These are phyloP conservation scores for Nemapogon koenigi DNA, from an alignment of 2,888 invertebrate species.

Conservation along the genomic window DNA sequence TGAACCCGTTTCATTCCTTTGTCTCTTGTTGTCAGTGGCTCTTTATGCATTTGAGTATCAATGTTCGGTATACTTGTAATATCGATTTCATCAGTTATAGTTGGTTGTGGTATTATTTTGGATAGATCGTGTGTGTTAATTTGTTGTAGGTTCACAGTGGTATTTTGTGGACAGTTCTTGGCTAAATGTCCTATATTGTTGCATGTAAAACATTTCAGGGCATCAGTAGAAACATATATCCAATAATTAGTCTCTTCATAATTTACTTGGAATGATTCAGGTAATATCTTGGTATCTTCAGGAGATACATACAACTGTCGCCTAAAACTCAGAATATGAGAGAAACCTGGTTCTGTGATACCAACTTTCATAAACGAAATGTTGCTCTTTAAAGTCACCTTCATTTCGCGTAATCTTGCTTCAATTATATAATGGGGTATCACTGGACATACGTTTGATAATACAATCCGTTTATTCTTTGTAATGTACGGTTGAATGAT, in stretches of 20 bases:
- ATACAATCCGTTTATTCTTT: constrained; percentile 17
- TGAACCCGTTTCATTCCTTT: no score
- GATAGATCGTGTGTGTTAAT: no score
- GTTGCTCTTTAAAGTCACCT: not conserved
- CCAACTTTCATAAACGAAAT: constrained; percentile 7
- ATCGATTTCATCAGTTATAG: no score
- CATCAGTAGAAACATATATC: constrained; percentile 13
- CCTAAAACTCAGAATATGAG: constrained; percentile 7
- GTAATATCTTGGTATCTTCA: constrained; percentile 11
- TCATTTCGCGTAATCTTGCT: not conserved
- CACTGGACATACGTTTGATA: constrained; percentile 17
- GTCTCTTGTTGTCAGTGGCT: no score
- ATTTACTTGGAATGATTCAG: constrained; percentile 13
- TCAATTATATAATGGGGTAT: constrained; percentile 11
- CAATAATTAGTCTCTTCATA: constrained; percentile 15
- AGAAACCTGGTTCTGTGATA: constrained; percentile 1
- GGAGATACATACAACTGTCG: constrained; percentile 11
- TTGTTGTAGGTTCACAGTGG: not conserved
- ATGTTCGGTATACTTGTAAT: no score
- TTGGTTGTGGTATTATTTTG: no score
- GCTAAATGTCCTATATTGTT: constrained; percentile 13
- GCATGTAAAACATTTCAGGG: constrained; percentile 14
- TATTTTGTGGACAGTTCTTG: constrained; percentile 11
- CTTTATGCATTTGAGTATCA: no score
- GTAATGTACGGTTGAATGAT: constrained; percentile 16